Conservation (phyloP, 53 echinoderm and acorn worm species). For the Antedon mediterranea region DNA sequence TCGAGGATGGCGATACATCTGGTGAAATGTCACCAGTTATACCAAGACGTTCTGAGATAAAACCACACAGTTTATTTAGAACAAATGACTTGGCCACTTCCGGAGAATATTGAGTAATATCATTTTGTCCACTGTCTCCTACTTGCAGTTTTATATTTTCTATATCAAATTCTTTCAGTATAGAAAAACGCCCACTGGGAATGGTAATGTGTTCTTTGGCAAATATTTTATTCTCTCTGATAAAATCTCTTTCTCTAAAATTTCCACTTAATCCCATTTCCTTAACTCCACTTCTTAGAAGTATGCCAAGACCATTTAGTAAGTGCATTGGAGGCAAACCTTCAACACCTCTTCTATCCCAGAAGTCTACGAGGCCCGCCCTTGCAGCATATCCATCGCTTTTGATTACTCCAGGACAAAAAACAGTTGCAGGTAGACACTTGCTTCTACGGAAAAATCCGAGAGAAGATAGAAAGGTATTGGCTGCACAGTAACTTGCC, state of each 20-base stretch:
- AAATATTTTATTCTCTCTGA: constrained; percentile 11
- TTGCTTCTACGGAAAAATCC: constrained; percentile 13
- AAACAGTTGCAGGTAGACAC: constrained; percentile 33
- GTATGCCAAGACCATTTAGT: constrained; percentile 10
- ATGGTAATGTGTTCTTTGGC: constrained; percentile 16
- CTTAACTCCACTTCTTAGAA: constrained; percentile 5
- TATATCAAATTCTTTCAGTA: constrained; percentile 21
- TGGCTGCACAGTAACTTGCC: constrained; percentile 42
- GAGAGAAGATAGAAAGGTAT: constrained; percentile 29
- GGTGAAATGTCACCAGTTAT: constrained; percentile 7
- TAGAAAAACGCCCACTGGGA: constrained; percentile 15
- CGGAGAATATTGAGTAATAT: constrained; percentile 7
- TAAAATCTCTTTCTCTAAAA: constrained; percentile 1
- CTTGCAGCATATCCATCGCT: constrained; percentile 47
- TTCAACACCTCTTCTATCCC: constrained; percentile 23
- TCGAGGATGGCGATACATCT: constrained; percentile 19
- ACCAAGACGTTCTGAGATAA: constrained; percentile 30
- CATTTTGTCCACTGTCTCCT: constrained; percentile 11
- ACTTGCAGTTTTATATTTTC: not conserved
- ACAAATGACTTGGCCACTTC: constrained; percentile 17
- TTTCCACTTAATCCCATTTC: constrained; percentile 16
- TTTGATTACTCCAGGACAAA: constrained; percentile 29
- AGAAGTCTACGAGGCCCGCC: constrained; percentile 11
- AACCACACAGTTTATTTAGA: not conserved
- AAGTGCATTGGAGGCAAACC: constrained; percentile 29